Percentiles rank a stretch among this genome's conserved stretches.
phyloP scores from a whole-genome alignment of 2,888 invertebrate genomes.

The Microdon myrmicae region DNA sequence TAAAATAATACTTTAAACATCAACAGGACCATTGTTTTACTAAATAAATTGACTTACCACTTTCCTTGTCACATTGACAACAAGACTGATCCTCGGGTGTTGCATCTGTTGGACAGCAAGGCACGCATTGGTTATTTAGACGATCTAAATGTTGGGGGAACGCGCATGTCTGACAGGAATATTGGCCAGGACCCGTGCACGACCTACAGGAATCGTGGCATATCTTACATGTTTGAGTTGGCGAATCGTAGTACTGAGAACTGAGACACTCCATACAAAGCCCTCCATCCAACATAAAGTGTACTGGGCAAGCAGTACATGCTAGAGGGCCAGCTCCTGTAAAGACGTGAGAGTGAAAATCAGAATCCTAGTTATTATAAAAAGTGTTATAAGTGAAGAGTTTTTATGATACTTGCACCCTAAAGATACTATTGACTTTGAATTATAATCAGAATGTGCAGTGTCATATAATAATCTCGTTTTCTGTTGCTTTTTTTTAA shows the following conservation, averaged over 20 bases:
- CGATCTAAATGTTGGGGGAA: slow-evolving; percentile 75
- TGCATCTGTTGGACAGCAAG: slow-evolving; percentile 74
- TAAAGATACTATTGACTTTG: too few relatives aligned
- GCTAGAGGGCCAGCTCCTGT: slow-evolving; percentile 78
- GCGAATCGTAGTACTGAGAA: slow-evolving; percentile 77
- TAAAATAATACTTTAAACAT: neutral
- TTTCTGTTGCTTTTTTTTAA: too few relatives aligned
- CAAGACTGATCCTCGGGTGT: slow-evolving; percentile 70
- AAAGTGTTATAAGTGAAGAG: too few relatives aligned
- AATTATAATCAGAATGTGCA: too few relatives aligned
- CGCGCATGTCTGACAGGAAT: slow-evolving; percentile 75
- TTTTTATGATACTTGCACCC: too few relatives aligned
- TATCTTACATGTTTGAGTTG: slow-evolving; percentile 74
- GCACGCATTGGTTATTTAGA: slow-evolving; percentile 80
- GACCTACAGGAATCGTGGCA: slow-evolving; percentile 76
- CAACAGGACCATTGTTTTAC: neutral
- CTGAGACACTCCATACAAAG: slow-evolving; percentile 81
- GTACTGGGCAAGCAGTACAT: slow-evolving; percentile 78
- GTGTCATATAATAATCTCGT: too few relatives aligned
- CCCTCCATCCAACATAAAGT: slow-evolving; percentile 79
- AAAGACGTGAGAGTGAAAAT: too few relatives aligned
- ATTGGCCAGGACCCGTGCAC: slow-evolving; percentile 76
- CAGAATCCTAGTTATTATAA: too few relatives aligned
- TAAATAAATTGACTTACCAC: slow-evolving; percentile 67
- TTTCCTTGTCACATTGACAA: slow-evolving; percentile 77